Evolutionary conservation across 30 jellyfish, hydroid and myxozoan genomes (phyloP).

Genomic region (Turritopsis rubra): DNA sequence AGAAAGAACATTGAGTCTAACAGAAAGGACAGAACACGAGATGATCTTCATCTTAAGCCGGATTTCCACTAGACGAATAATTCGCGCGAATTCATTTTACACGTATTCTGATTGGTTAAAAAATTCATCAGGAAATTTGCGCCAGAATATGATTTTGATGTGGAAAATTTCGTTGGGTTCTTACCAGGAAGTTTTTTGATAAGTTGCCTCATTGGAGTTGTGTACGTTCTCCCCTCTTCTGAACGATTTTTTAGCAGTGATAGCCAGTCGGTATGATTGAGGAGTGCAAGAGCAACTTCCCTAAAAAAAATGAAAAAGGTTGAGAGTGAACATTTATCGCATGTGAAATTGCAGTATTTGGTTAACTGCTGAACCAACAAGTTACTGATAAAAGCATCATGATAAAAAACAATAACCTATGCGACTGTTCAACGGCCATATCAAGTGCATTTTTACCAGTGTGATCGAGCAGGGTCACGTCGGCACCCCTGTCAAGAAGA

Average conservation of each 20-base stretch:
- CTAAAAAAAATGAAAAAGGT: conserved; percentile 21
- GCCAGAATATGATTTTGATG: too few relatives aligned
- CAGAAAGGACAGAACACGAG: too few relatives aligned
- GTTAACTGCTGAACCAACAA: neutral
- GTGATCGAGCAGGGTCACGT: conserved; percentile 71
- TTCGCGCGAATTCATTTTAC: too few relatives aligned
- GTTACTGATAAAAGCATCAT: neutral
- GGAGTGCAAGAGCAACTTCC: conserved; percentile 46
- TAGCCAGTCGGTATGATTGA: conserved; percentile 47
- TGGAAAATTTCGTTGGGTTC: too few relatives aligned
- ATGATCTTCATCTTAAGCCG: too few relatives aligned
- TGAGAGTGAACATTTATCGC: neutral
- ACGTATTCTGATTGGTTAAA: too few relatives aligned
- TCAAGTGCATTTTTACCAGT: conserved; percentile 92
- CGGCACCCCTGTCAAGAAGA: conserved; percentile 88
- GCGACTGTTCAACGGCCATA: conserved; percentile 90
- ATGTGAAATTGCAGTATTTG: neutral
- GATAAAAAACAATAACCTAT: conserved; percentile 25
- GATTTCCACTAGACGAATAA: too few relatives aligned
- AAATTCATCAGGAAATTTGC: too few relatives aligned
- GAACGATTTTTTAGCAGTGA: conserved; percentile 45
- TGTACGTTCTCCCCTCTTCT: conserved; percentile 29
- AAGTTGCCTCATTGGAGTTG: conserved; percentile 68
- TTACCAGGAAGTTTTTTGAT: conserved; percentile 66
- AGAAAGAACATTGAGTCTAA: too few relatives aligned